A percentile compares a stretch with the other conserved stretches of the same genome.
phyloP scores from a whole-genome alignment of 2,888 invertebrate species.

The Antitype chi region DNA sequence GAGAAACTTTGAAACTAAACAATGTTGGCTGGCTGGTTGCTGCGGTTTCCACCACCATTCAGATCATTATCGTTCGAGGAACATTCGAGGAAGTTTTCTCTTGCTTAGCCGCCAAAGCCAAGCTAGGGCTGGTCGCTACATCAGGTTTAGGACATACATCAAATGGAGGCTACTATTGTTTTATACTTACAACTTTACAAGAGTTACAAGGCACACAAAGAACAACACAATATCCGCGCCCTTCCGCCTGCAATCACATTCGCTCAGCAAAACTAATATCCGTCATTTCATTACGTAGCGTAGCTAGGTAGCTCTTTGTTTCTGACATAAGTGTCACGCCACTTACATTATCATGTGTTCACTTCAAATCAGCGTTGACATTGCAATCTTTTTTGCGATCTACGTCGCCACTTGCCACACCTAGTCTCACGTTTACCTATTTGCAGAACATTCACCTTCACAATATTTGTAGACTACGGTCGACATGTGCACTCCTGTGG shows the following conservation, averaged over 20 bases:
- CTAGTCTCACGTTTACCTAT: conserved; percentile 34
- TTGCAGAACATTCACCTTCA: conserved; percentile 45
- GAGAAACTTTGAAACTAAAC: background rate
- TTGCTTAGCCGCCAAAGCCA: background rate
- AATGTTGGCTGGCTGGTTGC: background rate
- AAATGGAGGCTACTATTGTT: conserved; percentile 21
- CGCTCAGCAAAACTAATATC: conserved; percentile 52
- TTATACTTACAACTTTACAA: conserved; percentile 16
- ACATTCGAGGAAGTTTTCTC: background rate
- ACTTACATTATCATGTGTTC: conserved; percentile 22
- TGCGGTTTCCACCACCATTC: background rate
- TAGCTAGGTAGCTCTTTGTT: conserved; percentile 32
- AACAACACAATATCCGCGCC: conserved; percentile 42
- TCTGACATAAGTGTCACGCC: conserved; percentile 34
- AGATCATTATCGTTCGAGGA: background rate
- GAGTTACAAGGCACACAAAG: conserved; percentile 30
- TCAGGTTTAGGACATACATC: conserved; percentile 1
- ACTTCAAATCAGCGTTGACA: conserved; percentile 32
- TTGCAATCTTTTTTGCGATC: conserved; percentile 43
- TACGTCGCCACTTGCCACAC: conserved; percentile 25
- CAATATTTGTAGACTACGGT: conserved; percentile 11
- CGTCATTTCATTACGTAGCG: conserved; percentile 30
- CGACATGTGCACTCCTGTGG: conserved; percentile 33
- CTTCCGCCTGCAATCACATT: conserved; percentile 47
- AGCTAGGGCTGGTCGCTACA: background rate